These are phyloP conservation scores for Cryptocheilus praepositus DNA, from an alignment of 2,888 invertebrate genomes.

Conservation along the genomic window DNA sequence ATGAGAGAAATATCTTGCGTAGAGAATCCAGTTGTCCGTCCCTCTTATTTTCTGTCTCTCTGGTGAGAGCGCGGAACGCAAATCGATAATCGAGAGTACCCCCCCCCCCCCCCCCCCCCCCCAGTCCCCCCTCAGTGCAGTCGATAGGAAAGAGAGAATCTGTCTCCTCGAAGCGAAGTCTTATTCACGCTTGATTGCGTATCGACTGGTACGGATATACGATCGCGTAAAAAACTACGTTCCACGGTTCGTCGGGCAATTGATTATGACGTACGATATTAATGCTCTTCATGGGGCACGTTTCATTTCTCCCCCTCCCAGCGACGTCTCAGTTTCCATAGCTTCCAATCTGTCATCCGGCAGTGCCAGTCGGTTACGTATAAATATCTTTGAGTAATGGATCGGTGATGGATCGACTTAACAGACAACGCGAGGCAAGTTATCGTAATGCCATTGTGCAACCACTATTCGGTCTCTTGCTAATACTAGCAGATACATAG, in stretches of 20 bases:
- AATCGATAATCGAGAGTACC: conserved; percentile 32
- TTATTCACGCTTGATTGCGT: conserved; percentile 31
- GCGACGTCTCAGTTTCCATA: too few species aligned
- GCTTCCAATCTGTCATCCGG: too few species aligned
- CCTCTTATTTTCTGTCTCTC: not conserved
- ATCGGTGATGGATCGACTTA: too few species aligned
- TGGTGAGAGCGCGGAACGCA: conserved; percentile 1
- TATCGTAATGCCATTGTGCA: too few species aligned
- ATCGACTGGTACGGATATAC: conserved; percentile 29
- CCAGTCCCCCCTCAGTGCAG: conserved; percentile 1
- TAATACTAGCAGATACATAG: too few species aligned
- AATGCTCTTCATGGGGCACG: conserved; percentile 22
- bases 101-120: not conserved
- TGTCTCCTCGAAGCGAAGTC: conserved; percentile 23
- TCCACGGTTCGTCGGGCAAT: conserved; percentile 19
- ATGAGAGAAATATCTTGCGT: conserved; percentile 22
- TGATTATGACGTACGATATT: conserved; percentile 26
- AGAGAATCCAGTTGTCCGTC: not conserved
- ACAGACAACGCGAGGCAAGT: too few species aligned
- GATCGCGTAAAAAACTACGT: conserved; percentile 22
- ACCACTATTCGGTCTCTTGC: too few species aligned
- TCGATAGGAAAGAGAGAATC: conserved; percentile 21
- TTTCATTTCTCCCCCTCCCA: too few species aligned
- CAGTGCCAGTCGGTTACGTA: not conserved
- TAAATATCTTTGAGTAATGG: too few species aligned